Evolutionary conservation across 1,140 invertebrate species (phyloP), one percentile per base, ranked within the genome.

Genomic region (Drosophila teissieri): DNA sequence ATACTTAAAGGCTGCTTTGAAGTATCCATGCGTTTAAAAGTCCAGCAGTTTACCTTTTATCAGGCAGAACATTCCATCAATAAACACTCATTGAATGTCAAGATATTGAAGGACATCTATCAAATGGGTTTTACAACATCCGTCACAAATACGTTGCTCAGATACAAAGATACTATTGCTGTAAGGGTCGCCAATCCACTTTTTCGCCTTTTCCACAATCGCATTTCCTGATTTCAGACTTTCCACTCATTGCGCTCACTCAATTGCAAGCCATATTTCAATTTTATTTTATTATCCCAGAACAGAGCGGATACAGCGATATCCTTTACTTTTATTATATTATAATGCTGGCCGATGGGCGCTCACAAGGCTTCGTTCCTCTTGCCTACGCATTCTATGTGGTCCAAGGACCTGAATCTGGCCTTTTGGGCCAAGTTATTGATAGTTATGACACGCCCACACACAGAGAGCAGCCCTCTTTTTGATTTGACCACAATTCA

Each of bases 181-280:
- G 69, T 37, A 49, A 73, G 36, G 34, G 68, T 48, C 64, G 64
- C 37, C 46, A 51, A 39, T 68, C 46, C 44, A 31, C 60, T 61
- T 68, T 45, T 53, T 19, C 51, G 60, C n/a, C 60, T 52, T 68
- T 65, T 19, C n/a, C 17, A 42, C 39, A 45, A 24, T 55, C 56
- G 51, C 37, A 31, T 31, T 31, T 10, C 31, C 31, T 8, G 49
- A 74, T 44, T 63, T 49, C 44, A 56, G 51, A 44, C 72, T 65
- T 64, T 58, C 83, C 83, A 88, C 83, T 88, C 75, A 76, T 68
- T 86, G 83, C 79, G 60, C 44, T 88, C 67, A 83, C 65, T 79
- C 83, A 88, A 86, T 88, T 88, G 83, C 83, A 73, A 88, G 76
- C 78, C 75, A 86, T 86, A 88, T 86, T 86, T 86, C 84, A 86